Conservation (phyloP, 2,113 vertebrate species). For the Aphyosemion australe region DNA sequence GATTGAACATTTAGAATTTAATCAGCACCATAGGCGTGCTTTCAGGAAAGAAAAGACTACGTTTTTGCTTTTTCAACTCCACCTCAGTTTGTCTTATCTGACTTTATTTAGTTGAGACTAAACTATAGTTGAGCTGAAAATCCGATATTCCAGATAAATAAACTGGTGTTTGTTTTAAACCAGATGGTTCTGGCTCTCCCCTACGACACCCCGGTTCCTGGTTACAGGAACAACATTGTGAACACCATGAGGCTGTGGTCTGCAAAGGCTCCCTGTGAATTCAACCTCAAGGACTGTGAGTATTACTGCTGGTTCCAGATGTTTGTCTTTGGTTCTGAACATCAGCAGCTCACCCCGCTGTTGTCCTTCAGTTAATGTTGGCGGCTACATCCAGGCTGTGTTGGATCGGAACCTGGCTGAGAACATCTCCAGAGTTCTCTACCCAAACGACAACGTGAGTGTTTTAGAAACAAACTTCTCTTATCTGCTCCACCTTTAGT, state of each 20-base stretch:
- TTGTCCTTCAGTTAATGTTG: slow-evolving; percentile 79
- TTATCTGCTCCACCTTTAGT: too few relatives aligned
- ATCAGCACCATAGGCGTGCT: too few relatives aligned
- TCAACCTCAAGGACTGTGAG: slow-evolving; percentile 94
- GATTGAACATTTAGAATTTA: too few relatives aligned
- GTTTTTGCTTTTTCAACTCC: too few relatives aligned
- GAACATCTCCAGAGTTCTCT: slow-evolving; percentile 94
- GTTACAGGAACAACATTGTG: slow-evolving; percentile 91
- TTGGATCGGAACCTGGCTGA: slow-evolving; percentile 90
- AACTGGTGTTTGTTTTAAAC: too few relatives aligned
- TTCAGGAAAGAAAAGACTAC: too few relatives aligned
- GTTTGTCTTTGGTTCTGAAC: not conserved
- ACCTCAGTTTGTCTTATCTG: too few relatives aligned
- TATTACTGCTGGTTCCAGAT: not conserved
- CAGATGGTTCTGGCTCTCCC: slow-evolving; percentile 90
- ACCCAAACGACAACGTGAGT: slow-evolving; percentile 91
- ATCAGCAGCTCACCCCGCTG: not conserved
- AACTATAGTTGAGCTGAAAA: too few relatives aligned
- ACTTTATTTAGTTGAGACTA: too few relatives aligned
- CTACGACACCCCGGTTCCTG: slow-evolving; percentile 90
- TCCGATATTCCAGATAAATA: too few relatives aligned
- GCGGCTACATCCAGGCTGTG: slow-evolving; percentile 92
- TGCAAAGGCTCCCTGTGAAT: slow-evolving; percentile 90
- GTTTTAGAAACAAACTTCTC: too few relatives aligned
- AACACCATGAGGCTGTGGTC: slow-evolving; percentile 96